Evolutionary conservation across 2,888 invertebrate species (phyloP).

Genomic region (Heliconius erato): DNA sequence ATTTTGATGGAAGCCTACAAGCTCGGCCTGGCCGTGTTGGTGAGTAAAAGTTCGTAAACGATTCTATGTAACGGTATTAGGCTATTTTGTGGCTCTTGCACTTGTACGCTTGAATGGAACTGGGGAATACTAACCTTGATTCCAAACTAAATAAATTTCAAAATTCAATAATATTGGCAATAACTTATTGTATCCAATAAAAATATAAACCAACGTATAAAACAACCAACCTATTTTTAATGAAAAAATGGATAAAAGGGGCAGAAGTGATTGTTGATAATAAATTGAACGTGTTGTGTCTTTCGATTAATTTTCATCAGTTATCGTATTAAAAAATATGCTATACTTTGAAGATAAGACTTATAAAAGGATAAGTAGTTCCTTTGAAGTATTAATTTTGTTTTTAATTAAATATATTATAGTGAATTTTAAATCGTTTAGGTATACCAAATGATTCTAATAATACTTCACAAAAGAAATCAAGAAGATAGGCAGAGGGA

Average conservation of each 20-base stretch:
- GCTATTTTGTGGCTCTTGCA: conserved; percentile 50
- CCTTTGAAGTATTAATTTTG: neutral
- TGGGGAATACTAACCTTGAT: conserved; percentile 53
- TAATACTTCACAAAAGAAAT: too few relatives aligned
- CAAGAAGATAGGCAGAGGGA: too few relatives aligned
- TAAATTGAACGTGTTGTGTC: neutral
- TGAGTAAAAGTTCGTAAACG: conserved; percentile 43
- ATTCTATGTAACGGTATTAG: conserved; percentile 53
- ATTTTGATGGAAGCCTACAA: neutral
- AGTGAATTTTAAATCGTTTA: too few relatives aligned
- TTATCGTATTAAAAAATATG: neutral
- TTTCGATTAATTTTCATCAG: neutral
- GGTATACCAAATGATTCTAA: too few relatives aligned
- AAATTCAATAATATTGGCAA: conserved; percentile 9
- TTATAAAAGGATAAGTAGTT: neutral
- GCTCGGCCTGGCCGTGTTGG: neutral
- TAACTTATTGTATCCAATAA: neutral
- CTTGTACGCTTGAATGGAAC: conserved; percentile 50
- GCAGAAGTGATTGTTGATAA: neutral
- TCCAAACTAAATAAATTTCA: conserved; percentile 29
- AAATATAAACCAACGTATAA: neutral
- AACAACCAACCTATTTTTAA: neutral
- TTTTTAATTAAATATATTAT: neutral
- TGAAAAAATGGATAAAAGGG: neutral
- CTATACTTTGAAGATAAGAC: neutral